A percentile compares a stretch with the other conserved stretches of the same genome.
Conservation (phyloP, 2,113 vertebrate genomes). For the Cyanoramphus novaezelandiae region DNA sequence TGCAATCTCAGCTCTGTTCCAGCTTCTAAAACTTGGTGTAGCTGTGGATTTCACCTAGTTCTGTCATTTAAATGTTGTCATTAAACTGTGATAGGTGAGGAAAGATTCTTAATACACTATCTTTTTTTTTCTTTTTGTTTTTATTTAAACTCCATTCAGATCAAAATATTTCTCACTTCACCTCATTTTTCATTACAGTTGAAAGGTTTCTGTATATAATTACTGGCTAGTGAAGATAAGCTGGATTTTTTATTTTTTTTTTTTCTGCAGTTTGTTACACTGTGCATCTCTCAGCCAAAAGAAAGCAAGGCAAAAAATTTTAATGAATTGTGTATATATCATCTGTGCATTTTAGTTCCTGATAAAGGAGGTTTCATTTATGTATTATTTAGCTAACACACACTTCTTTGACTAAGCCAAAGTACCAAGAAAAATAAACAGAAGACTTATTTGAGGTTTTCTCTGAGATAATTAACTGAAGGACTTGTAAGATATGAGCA, state of each 20-base stretch:
- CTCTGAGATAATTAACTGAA: background rate
- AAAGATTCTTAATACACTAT: background rate
- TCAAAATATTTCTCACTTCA: slow-evolving; percentile 11
- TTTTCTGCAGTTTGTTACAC: background rate
- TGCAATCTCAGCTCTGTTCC: slow-evolving; percentile 14
- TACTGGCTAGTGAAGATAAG: slow-evolving; percentile 30
- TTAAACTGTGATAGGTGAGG: slow-evolving; percentile 38
- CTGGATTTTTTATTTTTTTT: background rate
- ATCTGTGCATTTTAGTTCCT: background rate
- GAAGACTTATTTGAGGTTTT: background rate
- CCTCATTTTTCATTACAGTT: slow-evolving; percentile 11
- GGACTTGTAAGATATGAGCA: background rate
- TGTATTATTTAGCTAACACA: background rate
- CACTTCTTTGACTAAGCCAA: background rate
- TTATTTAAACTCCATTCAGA: background rate
- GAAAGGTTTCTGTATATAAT: background rate
- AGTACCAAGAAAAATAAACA: background rate
- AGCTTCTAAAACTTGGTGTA: slow-evolving; percentile 20
- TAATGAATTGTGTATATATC: background rate
- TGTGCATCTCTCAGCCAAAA: slow-evolving; percentile 1
- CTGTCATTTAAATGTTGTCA: slow-evolving; percentile 43
- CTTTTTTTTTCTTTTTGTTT: background rate
- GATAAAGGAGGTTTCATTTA: slow-evolving; percentile 3
- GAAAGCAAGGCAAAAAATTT: background rate
- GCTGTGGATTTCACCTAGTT: slow-evolving; percentile 2